Conservation (phyloP, 2,888 invertebrate genomes). For the Apamea crenata region DNA sequence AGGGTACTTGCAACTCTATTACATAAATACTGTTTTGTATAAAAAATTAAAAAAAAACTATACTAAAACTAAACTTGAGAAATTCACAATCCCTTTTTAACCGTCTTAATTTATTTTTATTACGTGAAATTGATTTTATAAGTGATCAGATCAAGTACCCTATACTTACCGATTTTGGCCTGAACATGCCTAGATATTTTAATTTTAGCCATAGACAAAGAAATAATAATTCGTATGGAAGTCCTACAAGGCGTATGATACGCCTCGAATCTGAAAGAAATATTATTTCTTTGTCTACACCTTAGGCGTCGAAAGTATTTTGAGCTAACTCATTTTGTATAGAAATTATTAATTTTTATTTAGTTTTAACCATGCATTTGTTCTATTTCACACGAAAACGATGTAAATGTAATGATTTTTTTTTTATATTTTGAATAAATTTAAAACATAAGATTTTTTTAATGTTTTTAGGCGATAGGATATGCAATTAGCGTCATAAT, state of each 20-base stretch:
- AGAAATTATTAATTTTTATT: constrained; percentile 68
- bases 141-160: constrained; percentile 11
- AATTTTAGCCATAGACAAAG: constrained; percentile 1
- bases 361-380: constrained; percentile 74
- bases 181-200: constrained; percentile 1
- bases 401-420: constrained; percentile 67
- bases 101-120: background rate
- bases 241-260: background rate
- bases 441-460: constrained; percentile 55
- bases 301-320: constrained; percentile 12
- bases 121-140: background rate
- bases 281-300: background rate
- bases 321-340: constrained; percentile 58
- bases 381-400: constrained; percentile 64
- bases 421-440: constrained; percentile 58
- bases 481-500: constrained; percentile 63
- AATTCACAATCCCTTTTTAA: background rate
- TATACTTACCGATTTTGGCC: background rate
- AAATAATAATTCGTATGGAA: background rate
- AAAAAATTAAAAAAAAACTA: no score
- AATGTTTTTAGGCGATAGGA: constrained; percentile 46
- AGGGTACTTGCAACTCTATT: background rate
- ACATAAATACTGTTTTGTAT: background rate
- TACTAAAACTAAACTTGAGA: background rate
- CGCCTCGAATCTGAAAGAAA: background rate